These are phyloP conservation scores for Polyploca ridens DNA, from an alignment of 2,888 invertebrate species.

Conservation along the genomic window DNA sequence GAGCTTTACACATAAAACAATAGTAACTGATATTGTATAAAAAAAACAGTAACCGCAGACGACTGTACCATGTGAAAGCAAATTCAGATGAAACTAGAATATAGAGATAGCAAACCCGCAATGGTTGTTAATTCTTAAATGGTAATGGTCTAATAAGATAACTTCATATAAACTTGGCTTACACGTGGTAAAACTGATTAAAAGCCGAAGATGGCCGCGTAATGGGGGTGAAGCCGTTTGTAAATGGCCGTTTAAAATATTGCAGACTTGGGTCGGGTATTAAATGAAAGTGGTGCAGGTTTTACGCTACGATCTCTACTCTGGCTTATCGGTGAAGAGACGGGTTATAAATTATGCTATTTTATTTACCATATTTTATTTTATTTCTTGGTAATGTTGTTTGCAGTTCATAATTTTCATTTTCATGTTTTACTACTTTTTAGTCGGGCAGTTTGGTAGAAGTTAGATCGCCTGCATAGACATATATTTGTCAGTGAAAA, in stretches of 20 bases:
- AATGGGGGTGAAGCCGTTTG: slow-evolving; percentile 5
- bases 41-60: neutral
- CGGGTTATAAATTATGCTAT: neutral
- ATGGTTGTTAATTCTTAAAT: slow-evolving; percentile 11
- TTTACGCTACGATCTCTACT: slow-evolving; percentile 1
- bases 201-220: slow-evolving; percentile 6
- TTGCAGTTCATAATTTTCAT: no score
- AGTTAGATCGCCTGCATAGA: no score
- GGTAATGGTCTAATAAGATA: slow-evolving; percentile 9
- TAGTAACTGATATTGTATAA: neutral
- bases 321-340: neutral
- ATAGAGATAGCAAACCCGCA: slow-evolving; percentile 11
- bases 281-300: slow-evolving; percentile 6
- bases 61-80: slow-evolving; percentile 10
- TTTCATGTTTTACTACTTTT: no score
- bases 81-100: slow-evolving; percentile 14
- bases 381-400: no score
- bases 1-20: neutral
- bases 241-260: neutral
- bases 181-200: slow-evolving; percentile 9
- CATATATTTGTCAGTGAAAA: no score
- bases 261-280: neutral
- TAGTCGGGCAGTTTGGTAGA: no score
- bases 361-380: neutral
- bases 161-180: slow-evolving; percentile 9